These are phyloP conservation scores for Drosophila guanche DNA, from an alignment of 1,140 invertebrate species.

Conservation along the genomic window DNA sequence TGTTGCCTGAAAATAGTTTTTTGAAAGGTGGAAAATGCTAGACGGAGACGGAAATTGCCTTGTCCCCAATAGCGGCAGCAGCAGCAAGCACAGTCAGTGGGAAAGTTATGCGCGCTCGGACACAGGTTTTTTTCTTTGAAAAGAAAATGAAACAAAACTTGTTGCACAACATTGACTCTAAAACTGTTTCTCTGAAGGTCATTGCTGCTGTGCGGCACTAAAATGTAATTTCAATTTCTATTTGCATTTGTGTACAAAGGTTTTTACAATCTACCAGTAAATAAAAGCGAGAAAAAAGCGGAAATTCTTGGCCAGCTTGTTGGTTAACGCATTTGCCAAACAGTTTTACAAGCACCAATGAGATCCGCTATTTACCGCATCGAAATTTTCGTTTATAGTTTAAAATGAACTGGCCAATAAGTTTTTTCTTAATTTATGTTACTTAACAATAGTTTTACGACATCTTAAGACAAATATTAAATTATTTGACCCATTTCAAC, in stretches of 20 bases:
- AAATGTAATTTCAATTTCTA: slow-evolving; percentile 38
- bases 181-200: slow-evolving; percentile 57
- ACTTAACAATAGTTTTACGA: no score
- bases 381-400: no score
- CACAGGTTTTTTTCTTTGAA: slow-evolving; percentile 34
- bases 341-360: slow-evolving; percentile 23
- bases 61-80: slow-evolving; percentile 61
- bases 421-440: no score
- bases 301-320: slow-evolving; percentile 25
- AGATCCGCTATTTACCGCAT: background rate
- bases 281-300: slow-evolving; percentile 17
- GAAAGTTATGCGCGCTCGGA: slow-evolving; percentile 28
- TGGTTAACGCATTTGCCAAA: slow-evolving; percentile 24
- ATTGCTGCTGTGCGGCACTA: slow-evolving; percentile 32
- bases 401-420: no score
- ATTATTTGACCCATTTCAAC: no score
- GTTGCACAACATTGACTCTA: slow-evolving; percentile 63
- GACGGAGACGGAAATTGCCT: slow-evolving; percentile 75
- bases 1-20: slow-evolving; percentile 19
- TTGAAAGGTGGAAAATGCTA: slow-evolving; percentile 45
- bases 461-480: no score
- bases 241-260: slow-evolving; percentile 8
- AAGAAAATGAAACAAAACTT: slow-evolving; percentile 62
- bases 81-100: slow-evolving; percentile 24
- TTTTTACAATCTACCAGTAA: background rate